Conservation (phyloP, 2,888 invertebrate genomes). For the Baccha elongata region DNA sequence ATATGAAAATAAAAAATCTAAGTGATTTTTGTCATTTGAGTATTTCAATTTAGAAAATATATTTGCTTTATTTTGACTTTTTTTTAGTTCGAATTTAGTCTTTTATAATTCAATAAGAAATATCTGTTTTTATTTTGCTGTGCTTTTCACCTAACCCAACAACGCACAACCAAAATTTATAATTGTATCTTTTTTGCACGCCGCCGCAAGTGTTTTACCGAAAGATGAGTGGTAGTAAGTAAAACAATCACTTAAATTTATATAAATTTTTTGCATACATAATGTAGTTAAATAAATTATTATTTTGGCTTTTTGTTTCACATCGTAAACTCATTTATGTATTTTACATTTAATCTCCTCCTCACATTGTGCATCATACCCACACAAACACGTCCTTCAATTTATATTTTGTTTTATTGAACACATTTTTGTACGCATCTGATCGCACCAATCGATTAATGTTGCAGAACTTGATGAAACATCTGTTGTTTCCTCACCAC, state of each 20-base stretch:
- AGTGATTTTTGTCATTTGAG: neutral
- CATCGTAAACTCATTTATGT: no score
- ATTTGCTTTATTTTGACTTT: constrained; percentile 16
- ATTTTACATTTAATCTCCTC: no score
- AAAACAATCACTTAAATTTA: constrained; percentile 24
- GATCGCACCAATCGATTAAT: constrained; percentile 51
- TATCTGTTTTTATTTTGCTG: constrained; percentile 30
- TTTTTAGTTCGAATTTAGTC: constrained; percentile 7
- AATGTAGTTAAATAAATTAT: no score
- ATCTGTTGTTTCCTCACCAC: constrained; percentile 33
- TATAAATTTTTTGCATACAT: neutral
- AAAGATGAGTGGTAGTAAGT: constrained; percentile 71
- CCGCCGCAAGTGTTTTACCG: constrained; percentile 75
- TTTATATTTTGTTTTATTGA: neutral
- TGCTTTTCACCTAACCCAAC: constrained; percentile 35
- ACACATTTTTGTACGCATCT: constrained; percentile 31
- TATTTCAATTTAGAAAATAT: neutral
- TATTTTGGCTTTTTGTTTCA: neutral
- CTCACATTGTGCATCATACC: neutral
- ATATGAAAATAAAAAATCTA: no score
- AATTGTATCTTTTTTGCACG: constrained; percentile 75
- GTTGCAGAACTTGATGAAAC: constrained; percentile 59
- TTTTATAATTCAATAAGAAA: neutral
- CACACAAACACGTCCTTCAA: neutral
- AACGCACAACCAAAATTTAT: constrained; percentile 49